Evolutionary conservation across 2,113 vertebrate species (phyloP).

Genomic region (Taxidea taxus): DNA sequence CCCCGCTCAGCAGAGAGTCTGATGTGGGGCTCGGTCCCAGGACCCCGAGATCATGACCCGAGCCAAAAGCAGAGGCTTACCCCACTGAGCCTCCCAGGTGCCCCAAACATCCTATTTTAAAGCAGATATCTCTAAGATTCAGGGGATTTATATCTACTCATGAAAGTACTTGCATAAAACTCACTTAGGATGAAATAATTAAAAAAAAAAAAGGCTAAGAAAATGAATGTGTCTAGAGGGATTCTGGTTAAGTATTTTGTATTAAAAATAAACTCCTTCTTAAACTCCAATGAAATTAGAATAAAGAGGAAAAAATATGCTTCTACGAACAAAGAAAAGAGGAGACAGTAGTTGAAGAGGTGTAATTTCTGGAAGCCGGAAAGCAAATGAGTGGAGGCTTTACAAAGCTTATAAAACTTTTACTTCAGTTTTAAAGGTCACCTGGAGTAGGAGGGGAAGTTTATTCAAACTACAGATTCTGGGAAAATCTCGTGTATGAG

Average conservation of each 20-base stretch:
- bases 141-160: neutral
- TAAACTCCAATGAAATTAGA: neutral
- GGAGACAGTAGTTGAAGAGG: neutral
- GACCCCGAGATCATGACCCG: too few relatives aligned
- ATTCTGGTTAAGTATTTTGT: neutral
- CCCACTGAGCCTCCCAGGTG: too few relatives aligned
- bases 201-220: neutral
- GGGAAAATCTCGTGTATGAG: neutral
- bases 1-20: too few relatives aligned
- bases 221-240: neutral
- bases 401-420: neutral
- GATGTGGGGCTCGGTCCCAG: too few relatives aligned
- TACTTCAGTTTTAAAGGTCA: neutral
- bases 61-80: too few relatives aligned
- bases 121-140: neutral
- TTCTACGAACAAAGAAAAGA: neutral
- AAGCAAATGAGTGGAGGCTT: neutral
- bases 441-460: rapidly evolving
- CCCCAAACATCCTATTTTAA: neutral
- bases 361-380: neutral
- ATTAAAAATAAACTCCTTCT: neutral
- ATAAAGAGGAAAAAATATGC: neutral
- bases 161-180: neutral
- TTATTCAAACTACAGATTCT: neutral
- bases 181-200: neutral